Percentiles rank a stretch among this genome's conserved stretches.
phyloP scores from a whole-genome alignment of 2,113 vertebrate genomes.

The Phaethornis superciliosus region DNA sequence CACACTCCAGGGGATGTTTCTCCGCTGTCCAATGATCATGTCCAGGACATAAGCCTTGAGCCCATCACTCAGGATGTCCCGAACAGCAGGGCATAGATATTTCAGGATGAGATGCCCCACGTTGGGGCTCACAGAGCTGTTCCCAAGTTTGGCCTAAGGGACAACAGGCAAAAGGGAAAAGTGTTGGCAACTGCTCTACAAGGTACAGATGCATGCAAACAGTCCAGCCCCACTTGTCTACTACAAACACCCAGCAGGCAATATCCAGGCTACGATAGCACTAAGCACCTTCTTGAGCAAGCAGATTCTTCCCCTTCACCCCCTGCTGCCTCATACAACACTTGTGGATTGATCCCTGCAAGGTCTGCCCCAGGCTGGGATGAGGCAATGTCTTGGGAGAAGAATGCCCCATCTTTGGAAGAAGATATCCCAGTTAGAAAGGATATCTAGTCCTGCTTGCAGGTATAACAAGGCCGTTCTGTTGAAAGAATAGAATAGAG shows the following conservation, averaged over 20 bases:
- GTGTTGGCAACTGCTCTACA: neutral
- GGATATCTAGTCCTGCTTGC: neutral
- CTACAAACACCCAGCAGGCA: neutral
- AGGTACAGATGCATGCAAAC: neutral
- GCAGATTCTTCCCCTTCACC: neutral
- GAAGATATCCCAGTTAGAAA: neutral
- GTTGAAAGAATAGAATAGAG: neutral
- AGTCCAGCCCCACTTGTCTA: neutral
- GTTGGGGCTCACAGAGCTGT: conserved; percentile 97
- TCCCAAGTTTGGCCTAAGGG: conserved; percentile 92
- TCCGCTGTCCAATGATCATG: conserved; percentile 92
- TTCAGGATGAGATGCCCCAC: conserved; percentile 96
- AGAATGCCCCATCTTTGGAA: neutral
- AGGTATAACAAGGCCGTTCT: neutral
- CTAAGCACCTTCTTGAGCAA: neutral
- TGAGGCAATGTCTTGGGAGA: neutral
- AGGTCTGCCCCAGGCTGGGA: neutral
- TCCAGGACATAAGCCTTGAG: conserved; percentile 91
- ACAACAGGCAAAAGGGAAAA: neutral
- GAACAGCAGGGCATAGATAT: conserved; percentile 94
- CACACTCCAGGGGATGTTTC: conserved; percentile 92
- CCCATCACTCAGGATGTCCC: conserved; percentile 88
- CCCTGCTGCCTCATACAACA: neutral
- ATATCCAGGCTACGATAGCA: neutral
- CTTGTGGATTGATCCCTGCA: neutral